Conservation (phyloP, 2,888 invertebrate species). For the Ophioninae sp. region DNA sequence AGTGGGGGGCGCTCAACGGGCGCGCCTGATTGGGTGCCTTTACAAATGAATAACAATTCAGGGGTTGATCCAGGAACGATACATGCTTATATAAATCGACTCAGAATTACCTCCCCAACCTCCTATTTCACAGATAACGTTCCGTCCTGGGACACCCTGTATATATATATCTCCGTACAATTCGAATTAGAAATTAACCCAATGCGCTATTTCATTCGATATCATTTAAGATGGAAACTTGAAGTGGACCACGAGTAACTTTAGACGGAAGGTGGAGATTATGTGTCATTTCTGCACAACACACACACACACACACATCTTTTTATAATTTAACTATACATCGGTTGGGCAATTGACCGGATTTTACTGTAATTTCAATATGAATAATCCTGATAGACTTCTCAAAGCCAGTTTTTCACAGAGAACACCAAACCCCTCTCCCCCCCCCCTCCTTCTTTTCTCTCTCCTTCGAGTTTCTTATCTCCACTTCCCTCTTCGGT, state of each 20-base stretch:
- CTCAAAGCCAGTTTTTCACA: constrained; percentile 32
- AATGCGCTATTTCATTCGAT: constrained; percentile 44
- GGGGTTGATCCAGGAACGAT: too few relatives aligned
- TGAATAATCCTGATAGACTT: constrained; percentile 62
- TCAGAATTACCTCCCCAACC: too few relatives aligned
- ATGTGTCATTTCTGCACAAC: constrained; percentile 59
- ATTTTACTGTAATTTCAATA: constrained; percentile 70
- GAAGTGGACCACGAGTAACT: constrained; percentile 63
- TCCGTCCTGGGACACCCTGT: not conserved
- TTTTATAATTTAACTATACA: constrained; percentile 13
- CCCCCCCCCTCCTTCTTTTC: not conserved
- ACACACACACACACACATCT: not conserved
- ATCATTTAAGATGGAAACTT: constrained; percentile 37
- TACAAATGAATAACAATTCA: too few relatives aligned
- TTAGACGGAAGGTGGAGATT: constrained; percentile 66
- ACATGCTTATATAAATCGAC: too few relatives aligned
- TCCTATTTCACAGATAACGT: constrained; percentile 33
- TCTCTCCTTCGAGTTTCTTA: too few relatives aligned
- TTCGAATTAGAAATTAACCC: constrained; percentile 18
- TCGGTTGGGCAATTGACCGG: constrained; percentile 61
- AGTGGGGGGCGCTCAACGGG: too few relatives aligned
- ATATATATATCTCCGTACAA: constrained; percentile 12
- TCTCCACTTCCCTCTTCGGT: not conserved
- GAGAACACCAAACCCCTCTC: too few relatives aligned
- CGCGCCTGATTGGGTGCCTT: too few relatives aligned